Percentiles rank a stretch among this genome's conserved stretches.
Conservation (phyloP, 1,140 invertebrate genomes). For the Drosophila nasuta region DNA sequence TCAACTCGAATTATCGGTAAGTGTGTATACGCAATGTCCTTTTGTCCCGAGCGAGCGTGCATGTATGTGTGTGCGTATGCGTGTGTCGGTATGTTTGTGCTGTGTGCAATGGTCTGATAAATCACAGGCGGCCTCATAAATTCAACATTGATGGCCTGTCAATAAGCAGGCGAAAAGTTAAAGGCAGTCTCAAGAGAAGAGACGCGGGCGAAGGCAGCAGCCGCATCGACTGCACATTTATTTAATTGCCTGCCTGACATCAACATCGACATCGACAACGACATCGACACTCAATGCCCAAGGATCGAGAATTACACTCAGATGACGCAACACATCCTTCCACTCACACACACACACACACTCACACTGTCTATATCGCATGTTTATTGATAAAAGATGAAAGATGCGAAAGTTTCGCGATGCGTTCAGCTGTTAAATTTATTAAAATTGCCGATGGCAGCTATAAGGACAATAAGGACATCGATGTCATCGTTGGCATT, state of each 20-base stretch:
- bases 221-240: conserved; percentile 63
- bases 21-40: conserved; percentile 9
- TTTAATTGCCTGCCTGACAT: conserved; percentile 72
- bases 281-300: conserved; percentile 44
- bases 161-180: conserved; percentile 62
- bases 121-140: conserved; percentile 76
- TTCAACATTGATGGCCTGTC: conserved; percentile 75
- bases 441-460: conserved; percentile 75
- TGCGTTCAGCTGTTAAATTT: conserved; percentile 78
- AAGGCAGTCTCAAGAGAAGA: conserved; percentile 15
- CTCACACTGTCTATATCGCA: conserved; percentile 8
- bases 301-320: conserved; percentile 16
- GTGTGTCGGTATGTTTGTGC: conserved; percentile 21
- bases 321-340: conserved; percentile 1
- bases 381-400: conserved; percentile 79
- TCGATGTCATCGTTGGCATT: conserved; percentile 55
- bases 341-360: background rate
- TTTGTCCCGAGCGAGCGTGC: conserved; percentile 5
- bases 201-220: background rate
- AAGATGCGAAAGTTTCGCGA: conserved; percentile 69
- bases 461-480: conserved; percentile 37
- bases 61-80: background rate
- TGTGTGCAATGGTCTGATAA: conserved; percentile 77
- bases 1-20: conserved; percentile 93
- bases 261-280: conserved; percentile 32